Conservation (phyloP, 2,888 invertebrate species). For the Xylota sylvarum region DNA sequence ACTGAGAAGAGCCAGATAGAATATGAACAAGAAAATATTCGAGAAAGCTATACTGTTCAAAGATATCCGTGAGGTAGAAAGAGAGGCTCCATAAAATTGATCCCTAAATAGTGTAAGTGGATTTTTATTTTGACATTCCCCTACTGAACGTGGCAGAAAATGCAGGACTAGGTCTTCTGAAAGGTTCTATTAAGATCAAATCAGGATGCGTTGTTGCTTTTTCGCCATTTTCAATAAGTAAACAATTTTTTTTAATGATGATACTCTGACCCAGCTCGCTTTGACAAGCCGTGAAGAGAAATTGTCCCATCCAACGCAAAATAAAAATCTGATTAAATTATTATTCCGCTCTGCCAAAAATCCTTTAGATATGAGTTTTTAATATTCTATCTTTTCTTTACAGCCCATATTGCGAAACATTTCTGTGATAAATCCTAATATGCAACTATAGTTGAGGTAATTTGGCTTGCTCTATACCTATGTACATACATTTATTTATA, state of each 20-base stretch:
- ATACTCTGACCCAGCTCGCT: constrained; percentile 53
- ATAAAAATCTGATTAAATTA: constrained; percentile 16
- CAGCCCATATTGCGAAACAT: background rate
- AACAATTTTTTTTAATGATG: constrained; percentile 18
- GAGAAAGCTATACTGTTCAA: too few relatives aligned
- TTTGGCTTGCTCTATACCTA: background rate
- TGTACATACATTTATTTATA: too few relatives aligned
- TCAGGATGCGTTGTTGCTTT: background rate
- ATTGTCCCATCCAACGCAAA: constrained; percentile 46
- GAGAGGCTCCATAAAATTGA: too few relatives aligned
- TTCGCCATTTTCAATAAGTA: background rate
- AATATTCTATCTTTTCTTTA: background rate
- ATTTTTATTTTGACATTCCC: too few relatives aligned
- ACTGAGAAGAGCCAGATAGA: too few relatives aligned
- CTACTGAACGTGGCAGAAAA: too few relatives aligned
- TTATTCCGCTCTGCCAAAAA: background rate
- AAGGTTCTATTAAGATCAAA: background rate
- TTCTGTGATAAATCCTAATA: too few relatives aligned
- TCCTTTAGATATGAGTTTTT: background rate
- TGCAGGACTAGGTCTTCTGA: too few relatives aligned
- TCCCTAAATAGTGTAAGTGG: too few relatives aligned
- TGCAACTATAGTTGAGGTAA: background rate
- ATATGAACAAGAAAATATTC: too few relatives aligned
- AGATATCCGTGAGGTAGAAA: too few relatives aligned
- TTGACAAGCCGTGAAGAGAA: constrained; percentile 55